These are phyloP conservation scores for Elegia similella DNA, from an alignment of 2,888 invertebrate species.

Conservation along the genomic window DNA sequence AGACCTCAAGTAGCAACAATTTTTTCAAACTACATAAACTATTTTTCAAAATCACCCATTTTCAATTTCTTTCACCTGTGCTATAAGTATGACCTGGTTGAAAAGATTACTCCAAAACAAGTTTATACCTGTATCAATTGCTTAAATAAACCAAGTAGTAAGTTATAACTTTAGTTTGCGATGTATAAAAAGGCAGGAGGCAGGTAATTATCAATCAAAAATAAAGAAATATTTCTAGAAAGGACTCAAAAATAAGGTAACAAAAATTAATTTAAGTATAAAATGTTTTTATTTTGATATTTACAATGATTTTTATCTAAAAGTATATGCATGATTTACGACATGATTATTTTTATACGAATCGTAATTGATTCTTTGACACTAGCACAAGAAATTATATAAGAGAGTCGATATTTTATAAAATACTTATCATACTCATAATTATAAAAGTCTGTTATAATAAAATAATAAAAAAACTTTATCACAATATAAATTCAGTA, in stretches of 20 bases:
- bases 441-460: neutral
- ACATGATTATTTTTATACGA: slow-evolving; percentile 1
- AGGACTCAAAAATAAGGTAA: neutral
- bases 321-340: neutral
- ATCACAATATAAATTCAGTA: slow-evolving; percentile 77
- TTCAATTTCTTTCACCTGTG: too few species aligned
- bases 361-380: neutral
- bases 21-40: too few species aligned
- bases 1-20: too few species aligned
- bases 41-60: too few species aligned
- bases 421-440: neutral
- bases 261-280: neutral
- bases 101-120: too few species aligned
- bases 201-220: too few species aligned
- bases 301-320: slow-evolving; percentile 7
- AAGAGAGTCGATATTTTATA: neutral
- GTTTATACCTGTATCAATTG: too few species aligned
- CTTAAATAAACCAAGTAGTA: too few species aligned
- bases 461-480: slow-evolving; percentile 27
- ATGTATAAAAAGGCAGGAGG: too few species aligned
- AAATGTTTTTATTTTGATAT: slow-evolving; percentile 12
- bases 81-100: too few species aligned
- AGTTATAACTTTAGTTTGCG: too few species aligned
- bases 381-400: neutral
- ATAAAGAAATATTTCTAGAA: too few species aligned